phyloP scores from a whole-genome alignment of 1,140 invertebrate genomes.

The Drosophila baimaii region DNA sequence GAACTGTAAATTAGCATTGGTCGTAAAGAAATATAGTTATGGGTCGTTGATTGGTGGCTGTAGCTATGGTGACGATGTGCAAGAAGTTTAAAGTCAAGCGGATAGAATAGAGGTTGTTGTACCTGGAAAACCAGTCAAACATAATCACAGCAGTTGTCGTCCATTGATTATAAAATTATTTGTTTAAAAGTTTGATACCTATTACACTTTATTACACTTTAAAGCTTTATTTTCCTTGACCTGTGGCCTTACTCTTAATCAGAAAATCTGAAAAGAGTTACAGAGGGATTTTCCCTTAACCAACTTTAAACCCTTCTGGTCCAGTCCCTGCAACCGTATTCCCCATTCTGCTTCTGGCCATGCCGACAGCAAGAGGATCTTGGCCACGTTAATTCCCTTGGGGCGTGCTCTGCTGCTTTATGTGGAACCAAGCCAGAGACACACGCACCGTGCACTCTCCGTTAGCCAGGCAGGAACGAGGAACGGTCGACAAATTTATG shows the following conservation, averaged over 20 bases:
- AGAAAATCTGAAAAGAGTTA: too few relatives aligned
- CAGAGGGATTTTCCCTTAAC: background rate
- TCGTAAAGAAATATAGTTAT: conserved; percentile 14
- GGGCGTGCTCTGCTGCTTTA: conserved; percentile 43
- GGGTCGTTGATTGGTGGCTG: background rate
- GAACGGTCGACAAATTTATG: conserved; percentile 60
- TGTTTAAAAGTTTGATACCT: background rate
- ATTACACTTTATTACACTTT: too few relatives aligned
- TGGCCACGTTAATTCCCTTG: conserved; percentile 40
- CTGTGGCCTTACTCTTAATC: too few relatives aligned
- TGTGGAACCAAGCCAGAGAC: conserved; percentile 9
- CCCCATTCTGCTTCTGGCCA: background rate
- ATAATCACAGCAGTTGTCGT: too few relatives aligned
- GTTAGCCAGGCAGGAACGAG: conserved; percentile 34
- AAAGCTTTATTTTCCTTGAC: too few relatives aligned
- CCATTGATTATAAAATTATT: background rate
- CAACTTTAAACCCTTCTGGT: background rate
- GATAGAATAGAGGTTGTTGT: too few relatives aligned
- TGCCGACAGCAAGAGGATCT: conserved; percentile 29
- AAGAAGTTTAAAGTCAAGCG: background rate
- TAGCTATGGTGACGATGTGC: background rate
- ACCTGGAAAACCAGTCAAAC: background rate
- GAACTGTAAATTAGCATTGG: conserved; percentile 30
- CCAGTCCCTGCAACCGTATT: background rate
- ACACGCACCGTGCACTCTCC: conserved; percentile 42